A percentile compares a stretch with the other conserved stretches of the same genome.
These are phyloP conservation scores for Octomys mimax DNA, from an alignment of 2,797 vertebrate species.

Conservation along the genomic window DNA sequence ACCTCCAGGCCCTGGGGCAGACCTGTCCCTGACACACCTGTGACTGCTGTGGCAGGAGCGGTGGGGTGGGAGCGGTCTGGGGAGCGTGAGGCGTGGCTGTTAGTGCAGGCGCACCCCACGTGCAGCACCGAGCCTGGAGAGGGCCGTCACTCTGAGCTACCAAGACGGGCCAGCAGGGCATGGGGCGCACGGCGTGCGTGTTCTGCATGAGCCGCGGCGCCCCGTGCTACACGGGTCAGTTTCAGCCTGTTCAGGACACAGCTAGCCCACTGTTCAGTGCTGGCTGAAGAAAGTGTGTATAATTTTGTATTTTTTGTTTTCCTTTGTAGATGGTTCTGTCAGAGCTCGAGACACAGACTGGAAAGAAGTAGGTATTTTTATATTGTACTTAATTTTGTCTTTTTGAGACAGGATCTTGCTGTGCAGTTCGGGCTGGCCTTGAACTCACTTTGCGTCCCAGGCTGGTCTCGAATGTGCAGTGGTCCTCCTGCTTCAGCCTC, in stretches of 20 bases:
- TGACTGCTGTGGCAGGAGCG: neutral
- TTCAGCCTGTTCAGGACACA: neutral
- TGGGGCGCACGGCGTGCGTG: no score
- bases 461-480: no score
- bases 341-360: slow-evolving; percentile 90
- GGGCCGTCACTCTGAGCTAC: neutral
- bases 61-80: neutral
- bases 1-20: neutral
- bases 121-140: neutral
- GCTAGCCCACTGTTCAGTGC: neutral
- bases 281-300: neutral
- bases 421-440: no score
- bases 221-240: neutral
- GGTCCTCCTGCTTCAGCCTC: no score
- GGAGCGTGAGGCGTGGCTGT: fast-evolving
- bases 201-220: no score
- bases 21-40: neutral
- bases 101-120: neutral
- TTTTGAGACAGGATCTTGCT: no score
- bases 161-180: neutral
- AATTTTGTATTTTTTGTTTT: slow-evolving; percentile 42
- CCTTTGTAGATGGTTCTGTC: slow-evolving; percentile 85
- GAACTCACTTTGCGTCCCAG: no score
- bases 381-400: no score
- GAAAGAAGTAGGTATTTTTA: slow-evolving; percentile 89